A percentile compares a stretch with the other conserved stretches of the same genome.
These are phyloP conservation scores for Platichthys stellatus DNA, from an alignment of 2,113 vertebrate genomes.

Conservation along the genomic window DNA sequence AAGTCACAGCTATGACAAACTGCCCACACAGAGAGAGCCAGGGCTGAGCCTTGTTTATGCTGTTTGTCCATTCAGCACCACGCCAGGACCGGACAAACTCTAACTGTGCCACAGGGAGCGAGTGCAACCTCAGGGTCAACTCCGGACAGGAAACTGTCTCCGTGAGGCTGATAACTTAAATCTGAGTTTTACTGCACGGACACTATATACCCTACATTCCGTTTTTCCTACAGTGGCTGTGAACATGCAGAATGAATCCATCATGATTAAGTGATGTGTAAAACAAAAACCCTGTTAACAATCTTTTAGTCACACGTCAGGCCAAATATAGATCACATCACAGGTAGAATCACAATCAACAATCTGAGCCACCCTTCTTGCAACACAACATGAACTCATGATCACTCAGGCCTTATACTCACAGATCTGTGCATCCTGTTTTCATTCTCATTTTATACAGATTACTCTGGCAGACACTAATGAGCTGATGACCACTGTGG, in stretches of 20 bases:
- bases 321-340: too few species aligned
- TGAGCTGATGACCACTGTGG: too few species aligned
- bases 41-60: constrained; percentile 61
- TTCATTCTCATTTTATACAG: too few species aligned
- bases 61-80: constrained; percentile 45
- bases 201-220: not conserved
- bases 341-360: too few species aligned
- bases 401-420: too few species aligned
- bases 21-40: constrained; percentile 55
- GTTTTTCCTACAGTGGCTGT: constrained; percentile 4
- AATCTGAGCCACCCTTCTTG: too few species aligned
- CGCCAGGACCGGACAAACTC: constrained; percentile 34
- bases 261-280: not conserved
- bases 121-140: constrained; percentile 47
- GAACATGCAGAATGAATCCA: constrained; percentile 11
- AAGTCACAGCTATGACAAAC: constrained; percentile 75
- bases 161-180: constrained; percentile 7
- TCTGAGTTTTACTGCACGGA: not conserved
- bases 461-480: too few species aligned
- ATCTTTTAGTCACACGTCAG: too few species aligned
- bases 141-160: constrained; percentile 17
- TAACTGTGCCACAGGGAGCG: constrained; percentile 47
- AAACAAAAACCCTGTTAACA: too few species aligned
- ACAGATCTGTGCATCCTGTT: too few species aligned
- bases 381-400: too few species aligned